A percentile compares a stretch with the other conserved stretches of the same genome.
Evolutionary conservation across 1,140 invertebrate species (phyloP).

Genomic region (Calycopis cecrops): DNA sequence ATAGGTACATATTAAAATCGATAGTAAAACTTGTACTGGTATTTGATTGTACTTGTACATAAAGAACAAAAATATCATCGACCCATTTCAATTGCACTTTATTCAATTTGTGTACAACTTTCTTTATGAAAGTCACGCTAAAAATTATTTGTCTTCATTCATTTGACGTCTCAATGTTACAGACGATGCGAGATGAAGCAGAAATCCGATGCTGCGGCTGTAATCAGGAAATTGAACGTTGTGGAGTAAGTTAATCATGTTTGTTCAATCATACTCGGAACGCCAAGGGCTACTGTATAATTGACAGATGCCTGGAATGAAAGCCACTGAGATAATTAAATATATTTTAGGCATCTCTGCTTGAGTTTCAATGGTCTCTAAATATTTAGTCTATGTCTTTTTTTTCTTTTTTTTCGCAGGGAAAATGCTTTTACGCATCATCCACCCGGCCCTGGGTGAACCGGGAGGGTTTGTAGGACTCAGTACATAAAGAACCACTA

Average conservation of each 20-base stretch:
- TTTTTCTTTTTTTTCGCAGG: no score
- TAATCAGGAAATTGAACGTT: constrained; percentile 14
- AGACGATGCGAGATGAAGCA: constrained; percentile 35
- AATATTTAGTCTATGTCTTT: no score
- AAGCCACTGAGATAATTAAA: no score
- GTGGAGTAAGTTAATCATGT: background rate
- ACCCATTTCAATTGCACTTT: constrained; percentile 29
- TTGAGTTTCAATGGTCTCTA: no score
- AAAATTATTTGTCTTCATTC: constrained; percentile 67
- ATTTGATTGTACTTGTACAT: no score
- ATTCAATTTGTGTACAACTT: constrained; percentile 61
- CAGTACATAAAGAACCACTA: no score
- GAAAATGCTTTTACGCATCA: no score
- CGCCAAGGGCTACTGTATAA: constrained; percentile 8
- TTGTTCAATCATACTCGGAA: background rate
- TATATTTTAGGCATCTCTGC: no score
- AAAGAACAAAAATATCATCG: background rate
- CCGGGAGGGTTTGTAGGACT: no score
- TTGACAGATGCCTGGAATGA: background rate
- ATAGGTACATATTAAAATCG: no score
- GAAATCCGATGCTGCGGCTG: constrained; percentile 41
- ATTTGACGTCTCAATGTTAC: constrained; percentile 61
- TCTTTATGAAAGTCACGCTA: constrained; percentile 64
- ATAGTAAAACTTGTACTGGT: no score
- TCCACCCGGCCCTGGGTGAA: no score